Evolutionary conservation across 2,888 invertebrate species (phyloP), one percentile per base, ranked within the genome.

Genomic region (Phania funesta): DNA sequence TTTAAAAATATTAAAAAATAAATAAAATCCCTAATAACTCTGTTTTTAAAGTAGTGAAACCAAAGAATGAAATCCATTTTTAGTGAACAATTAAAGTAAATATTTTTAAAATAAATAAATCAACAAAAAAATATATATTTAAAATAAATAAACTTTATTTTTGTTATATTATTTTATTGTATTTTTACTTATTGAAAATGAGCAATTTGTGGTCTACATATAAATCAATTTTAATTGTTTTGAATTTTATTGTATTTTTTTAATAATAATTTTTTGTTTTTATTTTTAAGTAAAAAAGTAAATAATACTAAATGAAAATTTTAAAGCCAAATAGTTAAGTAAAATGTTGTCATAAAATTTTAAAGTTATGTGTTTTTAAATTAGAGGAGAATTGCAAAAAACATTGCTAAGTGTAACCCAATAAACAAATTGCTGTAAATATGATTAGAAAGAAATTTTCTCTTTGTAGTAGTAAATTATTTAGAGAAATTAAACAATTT

Each of bases 261-360:
- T 11, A 16, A 38, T 56, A 16, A 18, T 35, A 50, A 67, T 74
- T 44, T 18, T 44, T 56, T 22, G 20, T 48, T 20, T 58, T 81
- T 78, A 70, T 74, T 65, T 78, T 71, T 68, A 64, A 52, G 44
- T 56, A 35, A 56, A 50, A 58, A 44, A 41, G 18, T 46, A 50
- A 71, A 82, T 50, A 85, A 56, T 87, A 87, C 85, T 87, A 87
- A 32, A 18, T 60, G 84, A 86, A 73, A 44, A 38, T 7, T 86
- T 86, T 85, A 87, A 88, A 88, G 88, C 88, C 88, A 88, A 88
- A 88, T 88, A 88, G 88, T 88, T 88, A 87, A 88, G 88, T 85
- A 86, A 86, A 52, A 11, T 50, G 64, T 80, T 85, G 82, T 78
- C 74, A 78, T 82, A 78, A 74, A 77, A 70, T 73, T 38, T 35